Base-by-base conservation (phyloP, 2,113 vertebrate species). In the Hemichromis elongatus region DNA sequence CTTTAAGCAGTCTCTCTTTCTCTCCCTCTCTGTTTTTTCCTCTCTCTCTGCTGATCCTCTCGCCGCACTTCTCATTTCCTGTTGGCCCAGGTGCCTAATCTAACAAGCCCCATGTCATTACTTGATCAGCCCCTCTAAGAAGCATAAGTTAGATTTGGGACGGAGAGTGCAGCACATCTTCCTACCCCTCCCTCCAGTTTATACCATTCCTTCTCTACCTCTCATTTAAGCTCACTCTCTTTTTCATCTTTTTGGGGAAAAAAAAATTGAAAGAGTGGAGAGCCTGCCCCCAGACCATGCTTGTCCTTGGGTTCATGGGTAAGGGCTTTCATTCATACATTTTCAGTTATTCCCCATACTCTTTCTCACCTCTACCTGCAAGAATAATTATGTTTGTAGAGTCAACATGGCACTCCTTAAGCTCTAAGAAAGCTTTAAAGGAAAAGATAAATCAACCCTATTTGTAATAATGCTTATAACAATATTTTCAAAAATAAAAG, bases 241-340 rank as follows among this genome's bases (percentile, higher is more conserved):
- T 45, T 93, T 81, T 79, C 86, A 89, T 95, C 80, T 94, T 81
- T 89, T 78, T 87, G 59, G 79, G 26, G 73, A 84, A 83, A 78
- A 75, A 96, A 96, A 92, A 47, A 50, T 66, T 66, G 59, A 73
- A 73, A 73, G 68, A 73, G 6, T 50, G 95, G 96, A 95, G 95
- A 91, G 53, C 92, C 89, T 96, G 96, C 68, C 94, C 96, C 61
- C 95, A 96, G 92, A 95, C 96, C 87, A 81, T 96, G 89, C 91
- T 97, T 92, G 95, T 97, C 81, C 95, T 96, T 89, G 96, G 96
- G 85, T 96, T 95, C 89, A 92, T 97, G 92, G 96, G 96, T 97
- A 96, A 97, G 96, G 93, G 92, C 92, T 85, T 87, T 88, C 81
- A 81, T 61, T 90, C 82, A 88, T 86, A 35, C 42, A 21, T 80